Evolutionary conservation across 2,888 invertebrate genomes (phyloP), one percentile per base, ranked within the genome.

Genomic region (Drosophila buzzatii): DNA sequence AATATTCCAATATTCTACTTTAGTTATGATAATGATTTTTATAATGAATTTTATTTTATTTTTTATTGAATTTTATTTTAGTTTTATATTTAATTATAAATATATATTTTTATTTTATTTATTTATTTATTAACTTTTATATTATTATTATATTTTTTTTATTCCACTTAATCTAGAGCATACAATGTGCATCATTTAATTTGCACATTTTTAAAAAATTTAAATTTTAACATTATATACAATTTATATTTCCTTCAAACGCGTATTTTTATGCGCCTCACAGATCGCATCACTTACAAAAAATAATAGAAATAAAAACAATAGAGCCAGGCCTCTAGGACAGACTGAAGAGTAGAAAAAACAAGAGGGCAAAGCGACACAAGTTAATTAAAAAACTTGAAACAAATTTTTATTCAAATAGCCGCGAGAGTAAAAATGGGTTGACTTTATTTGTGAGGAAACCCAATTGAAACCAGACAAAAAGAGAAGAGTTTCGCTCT

Each of bases 381-480:
- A 79, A 83, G 85, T 85, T 84, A 85, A 86, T 86, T 86, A 85
- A 81, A 83, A 85, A 84, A 81, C 79, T 82, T 82, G 76, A 64
- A 52, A 61, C 56, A 67, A 70, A 74, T 73, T 81, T 82, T 60
- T 37, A 55, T 44, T 47, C 52, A 63, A 62, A 47, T 49, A 57
- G 58, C 73, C 68, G 66, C 55, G 68, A 77, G 60, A 47, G 59
- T 61, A 55, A 41, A 37, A 70, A 70, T 41, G 70, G 76, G 66
- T 73, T 73, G 69, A 76, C 72, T 76, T 45, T 31, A 56, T 45
- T 49, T 35, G 10, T 12, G 33, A 42, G 49, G 39, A 27, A 12
- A 5, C 27, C 6, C 23, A 44, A 39, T 57, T 23, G 18, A 20
- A 44, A 56, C 51, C 10, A 41, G 27, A 23, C 12, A 8, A 9